phyloP scores from a whole-genome alignment of 2,888 invertebrate species.

The Adelognathus sp. region DNA sequence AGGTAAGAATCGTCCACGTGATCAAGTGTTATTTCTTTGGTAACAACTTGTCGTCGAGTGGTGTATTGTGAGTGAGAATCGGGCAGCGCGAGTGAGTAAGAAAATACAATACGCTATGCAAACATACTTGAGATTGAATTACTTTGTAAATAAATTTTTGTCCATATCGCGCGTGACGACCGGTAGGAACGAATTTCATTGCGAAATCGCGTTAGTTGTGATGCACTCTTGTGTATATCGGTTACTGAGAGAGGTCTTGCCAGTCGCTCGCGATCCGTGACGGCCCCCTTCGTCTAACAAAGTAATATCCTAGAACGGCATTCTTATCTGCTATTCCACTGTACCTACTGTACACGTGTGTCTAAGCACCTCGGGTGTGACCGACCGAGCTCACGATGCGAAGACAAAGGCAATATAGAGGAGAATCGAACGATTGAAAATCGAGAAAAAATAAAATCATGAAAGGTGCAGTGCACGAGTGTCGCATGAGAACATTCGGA shows the following conservation, averaged over 20 bases:
- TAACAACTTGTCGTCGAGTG: slow-evolving; percentile 24
- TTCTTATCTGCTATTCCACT: slow-evolving; percentile 47
- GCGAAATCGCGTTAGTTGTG: slow-evolving; percentile 31
- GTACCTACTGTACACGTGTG: slow-evolving; percentile 34
- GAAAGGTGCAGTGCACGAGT: slow-evolving; percentile 37
- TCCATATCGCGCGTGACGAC: neutral
- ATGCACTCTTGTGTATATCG: slow-evolving; percentile 32
- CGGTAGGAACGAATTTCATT: slow-evolving; percentile 32
- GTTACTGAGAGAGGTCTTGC: slow-evolving; percentile 33
- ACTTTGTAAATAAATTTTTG: neutral
- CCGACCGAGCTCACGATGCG: slow-evolving; percentile 52
- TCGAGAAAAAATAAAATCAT: neutral
- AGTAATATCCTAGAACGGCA: slow-evolving; percentile 50
- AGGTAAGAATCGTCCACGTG: slow-evolving; percentile 74
- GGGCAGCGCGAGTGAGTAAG: slow-evolving; percentile 68
- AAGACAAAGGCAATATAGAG: slow-evolving; percentile 45
- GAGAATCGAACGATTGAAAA: slow-evolving; percentile 29
- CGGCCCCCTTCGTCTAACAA: slow-evolving; percentile 32
- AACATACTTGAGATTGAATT: neutral
- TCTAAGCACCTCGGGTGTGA: slow-evolving; percentile 54
- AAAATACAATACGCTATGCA: slow-evolving; percentile 48
- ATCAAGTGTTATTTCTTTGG: neutral
- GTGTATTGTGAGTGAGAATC: slow-evolving; percentile 34
- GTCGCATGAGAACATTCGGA: slow-evolving; percentile 14
- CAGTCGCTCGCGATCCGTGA: slow-evolving; percentile 52